Evolutionary conservation across 2,797 vertebrate species (phyloP).

Genomic region (Alcedo atthis): DNA sequence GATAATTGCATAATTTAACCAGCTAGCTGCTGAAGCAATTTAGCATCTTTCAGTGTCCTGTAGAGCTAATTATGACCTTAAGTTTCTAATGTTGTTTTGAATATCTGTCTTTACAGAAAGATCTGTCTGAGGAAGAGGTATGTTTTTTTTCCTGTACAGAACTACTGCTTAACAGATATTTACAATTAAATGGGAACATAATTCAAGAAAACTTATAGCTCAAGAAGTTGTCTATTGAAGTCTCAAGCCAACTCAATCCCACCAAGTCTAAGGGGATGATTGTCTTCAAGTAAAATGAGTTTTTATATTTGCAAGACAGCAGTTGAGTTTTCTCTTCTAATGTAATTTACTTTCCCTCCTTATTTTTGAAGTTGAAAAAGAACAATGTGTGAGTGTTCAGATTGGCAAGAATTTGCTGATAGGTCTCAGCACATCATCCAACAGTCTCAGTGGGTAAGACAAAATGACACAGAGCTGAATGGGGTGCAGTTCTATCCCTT

Average conservation of each 20-base stretch:
- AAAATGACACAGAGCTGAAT: background rate
- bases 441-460: background rate
- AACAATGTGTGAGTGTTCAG: background rate
- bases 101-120: constrained; percentile 78
- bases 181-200: background rate
- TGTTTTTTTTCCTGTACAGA: background rate
- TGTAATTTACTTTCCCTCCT: background rate
- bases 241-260: too few species aligned
- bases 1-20: background rate
- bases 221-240: background rate
- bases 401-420: background rate
- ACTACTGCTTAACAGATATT: background rate
- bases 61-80: background rate
- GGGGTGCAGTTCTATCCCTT: background rate
- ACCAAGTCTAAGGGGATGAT: background rate
- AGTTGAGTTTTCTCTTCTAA: background rate
- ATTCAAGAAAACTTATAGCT: background rate
- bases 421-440: background rate
- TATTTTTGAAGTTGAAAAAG: background rate
- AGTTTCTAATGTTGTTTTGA: constrained; percentile 38
- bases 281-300: background rate
- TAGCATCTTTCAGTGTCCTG: background rate
- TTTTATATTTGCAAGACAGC: background rate
- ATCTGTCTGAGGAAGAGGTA: constrained; percentile 87
- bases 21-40: background rate